Percentiles rank a stretch among this genome's conserved stretches.
These are phyloP conservation scores for Malurus leucopterus DNA, from an alignment of 2,797 vertebrate species.

Conservation along the genomic window DNA sequence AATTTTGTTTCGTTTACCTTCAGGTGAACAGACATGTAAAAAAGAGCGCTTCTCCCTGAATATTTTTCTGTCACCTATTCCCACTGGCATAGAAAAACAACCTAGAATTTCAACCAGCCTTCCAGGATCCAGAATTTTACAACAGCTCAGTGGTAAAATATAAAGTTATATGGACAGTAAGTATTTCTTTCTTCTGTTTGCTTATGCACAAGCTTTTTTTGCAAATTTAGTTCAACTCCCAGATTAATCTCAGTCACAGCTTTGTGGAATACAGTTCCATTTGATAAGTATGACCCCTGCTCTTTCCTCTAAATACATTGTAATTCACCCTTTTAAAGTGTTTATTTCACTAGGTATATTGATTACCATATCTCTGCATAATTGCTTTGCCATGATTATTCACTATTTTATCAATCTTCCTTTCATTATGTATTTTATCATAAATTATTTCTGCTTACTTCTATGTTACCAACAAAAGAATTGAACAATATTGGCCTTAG, in stretches of 20 bases:
- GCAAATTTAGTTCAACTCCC: background rate
- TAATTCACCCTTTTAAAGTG: background rate
- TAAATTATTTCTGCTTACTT: background rate
- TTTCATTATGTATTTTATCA: background rate
- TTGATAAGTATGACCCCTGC: background rate
- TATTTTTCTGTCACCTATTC: background rate
- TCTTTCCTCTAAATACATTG: background rate
- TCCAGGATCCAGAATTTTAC: background rate
- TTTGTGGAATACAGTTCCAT: background rate
- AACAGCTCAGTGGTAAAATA: background rate
- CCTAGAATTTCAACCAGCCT: background rate
- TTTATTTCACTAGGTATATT: background rate
- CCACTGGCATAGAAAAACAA: background rate
- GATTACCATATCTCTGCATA: background rate
- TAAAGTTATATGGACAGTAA: background rate
- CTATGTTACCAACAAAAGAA: background rate
- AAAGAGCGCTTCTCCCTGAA: accelerated
- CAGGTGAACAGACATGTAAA: background rate
- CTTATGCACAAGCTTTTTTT: background rate
- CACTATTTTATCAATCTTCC: background rate
- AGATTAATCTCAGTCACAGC: background rate
- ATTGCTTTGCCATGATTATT: background rate
- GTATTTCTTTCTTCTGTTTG: background rate
- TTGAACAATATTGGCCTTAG: background rate
- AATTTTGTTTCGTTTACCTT: background rate